These are phyloP conservation scores for Mycalesis mineus DNA, from an alignment of 2,888 invertebrate genomes.

Conservation along the genomic window DNA sequence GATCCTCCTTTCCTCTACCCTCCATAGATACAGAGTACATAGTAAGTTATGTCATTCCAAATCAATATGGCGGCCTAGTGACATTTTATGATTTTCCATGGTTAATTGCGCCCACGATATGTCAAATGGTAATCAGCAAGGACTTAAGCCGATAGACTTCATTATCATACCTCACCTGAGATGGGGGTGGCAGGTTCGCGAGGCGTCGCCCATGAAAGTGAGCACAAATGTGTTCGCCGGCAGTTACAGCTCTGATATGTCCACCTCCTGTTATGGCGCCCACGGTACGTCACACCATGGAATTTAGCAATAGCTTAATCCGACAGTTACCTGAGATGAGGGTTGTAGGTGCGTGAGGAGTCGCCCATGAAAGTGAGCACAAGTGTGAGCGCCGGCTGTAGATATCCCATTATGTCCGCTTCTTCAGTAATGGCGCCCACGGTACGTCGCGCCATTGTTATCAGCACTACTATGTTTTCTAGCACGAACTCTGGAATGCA, in stretches of 20 bases:
- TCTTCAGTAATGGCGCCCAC: constrained; percentile 76
- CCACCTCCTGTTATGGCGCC: constrained; percentile 78
- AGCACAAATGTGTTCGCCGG: constrained; percentile 88
- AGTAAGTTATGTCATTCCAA: too few relatives aligned
- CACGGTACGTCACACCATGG: constrained; percentile 83
- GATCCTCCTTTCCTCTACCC: too few relatives aligned
- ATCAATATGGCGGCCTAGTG: too few relatives aligned
- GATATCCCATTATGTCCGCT: constrained; percentile 79
- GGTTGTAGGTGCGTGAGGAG: constrained; percentile 88
- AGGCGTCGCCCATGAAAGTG: constrained; percentile 91
- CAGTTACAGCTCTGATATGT: constrained; percentile 79
- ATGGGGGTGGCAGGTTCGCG: constrained; percentile 88
- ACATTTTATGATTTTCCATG: too few relatives aligned
- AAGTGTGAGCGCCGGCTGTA: constrained; percentile 85
- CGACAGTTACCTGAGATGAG: constrained; percentile 54
- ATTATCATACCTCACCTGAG: too few relatives aligned
- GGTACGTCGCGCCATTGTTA: constrained; percentile 85
- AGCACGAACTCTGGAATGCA: constrained; percentile 94
- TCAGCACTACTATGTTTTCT: constrained; percentile 90
- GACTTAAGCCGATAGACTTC: too few relatives aligned
- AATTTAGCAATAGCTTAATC: constrained; percentile 76
- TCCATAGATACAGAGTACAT: too few relatives aligned
- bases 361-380: constrained; percentile 94
- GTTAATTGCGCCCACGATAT: constrained; percentile 71
- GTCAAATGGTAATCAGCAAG: constrained; percentile 85